Conservation (phyloP, 2,113 vertebrate species). For the Peromyscus polionotus region DNA sequence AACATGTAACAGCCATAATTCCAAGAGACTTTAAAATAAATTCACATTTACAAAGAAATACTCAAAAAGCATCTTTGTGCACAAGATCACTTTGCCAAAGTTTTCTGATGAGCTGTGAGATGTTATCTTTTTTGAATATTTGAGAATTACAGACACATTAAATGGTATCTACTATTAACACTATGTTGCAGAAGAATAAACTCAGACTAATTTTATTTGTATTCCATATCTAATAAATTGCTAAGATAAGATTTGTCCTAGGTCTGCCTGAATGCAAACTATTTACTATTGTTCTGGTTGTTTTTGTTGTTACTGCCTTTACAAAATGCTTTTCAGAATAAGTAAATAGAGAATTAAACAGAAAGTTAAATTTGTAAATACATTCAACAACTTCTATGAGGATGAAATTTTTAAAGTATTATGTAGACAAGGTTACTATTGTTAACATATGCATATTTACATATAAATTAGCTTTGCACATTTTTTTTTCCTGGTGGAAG, state of each 20-base stretch:
- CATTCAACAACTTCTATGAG: background rate
- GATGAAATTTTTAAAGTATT: background rate
- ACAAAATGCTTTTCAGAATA: background rate
- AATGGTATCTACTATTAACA: background rate
- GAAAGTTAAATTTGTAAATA: background rate
- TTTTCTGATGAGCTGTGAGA: background rate
- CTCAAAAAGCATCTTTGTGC: background rate
- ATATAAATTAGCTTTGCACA: background rate
- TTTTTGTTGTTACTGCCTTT: background rate
- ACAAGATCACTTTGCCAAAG: background rate
- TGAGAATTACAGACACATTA: background rate
- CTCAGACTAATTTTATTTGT: background rate
- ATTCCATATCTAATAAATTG: background rate
- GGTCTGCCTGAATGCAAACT: background rate
- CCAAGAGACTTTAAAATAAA: background rate
- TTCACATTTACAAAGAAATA: background rate
- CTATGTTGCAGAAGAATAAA: background rate
- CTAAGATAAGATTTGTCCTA: background rate
- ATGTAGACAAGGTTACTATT: background rate
- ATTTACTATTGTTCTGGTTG: background rate
- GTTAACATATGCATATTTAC: slow-evolving; percentile 5
- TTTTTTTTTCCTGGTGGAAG: background rate
- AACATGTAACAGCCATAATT: background rate
- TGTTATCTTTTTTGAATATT: background rate
- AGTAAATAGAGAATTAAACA: background rate